Base-by-base conservation (phyloP, 1,140 invertebrate genomes). In the Agrypnia vestita region DNA sequence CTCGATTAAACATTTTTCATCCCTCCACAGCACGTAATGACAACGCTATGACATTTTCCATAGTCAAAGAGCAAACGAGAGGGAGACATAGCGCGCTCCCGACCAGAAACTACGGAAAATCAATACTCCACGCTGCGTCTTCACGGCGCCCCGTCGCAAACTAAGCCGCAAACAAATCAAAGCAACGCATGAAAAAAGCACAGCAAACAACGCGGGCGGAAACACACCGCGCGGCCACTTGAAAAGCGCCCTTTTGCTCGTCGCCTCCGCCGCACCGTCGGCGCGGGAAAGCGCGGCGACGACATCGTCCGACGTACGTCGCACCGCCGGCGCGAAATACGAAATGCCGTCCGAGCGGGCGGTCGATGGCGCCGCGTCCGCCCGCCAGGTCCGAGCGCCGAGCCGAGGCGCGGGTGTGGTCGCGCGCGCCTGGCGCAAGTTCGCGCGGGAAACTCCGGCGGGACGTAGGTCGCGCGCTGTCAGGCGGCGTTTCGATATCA, bases 11-110 rank as follows among this genome's bases (percentile, higher is more conserved):
- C 17, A 59, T 59, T 59, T 59, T 17, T 59, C 55, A 59, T 59
- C 55, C 17, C 55, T 15, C 15, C 15, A 19, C 11, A 21, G 55
- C 15, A 21, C 12, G 17, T 59, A 59, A 59, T 21, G 55, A 59
- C 17, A 59, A 21, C 55, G 55, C 61, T 35, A 19, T 46, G 64
- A 69, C 64, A 69, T 69, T 49, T 35, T 69, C 44, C 44, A 46
- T 17, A n/a, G 44, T 47, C n/a, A 69, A 44, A 47, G 64, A n/a
- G 44, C 15, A 43, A 69, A 21, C 15, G 43, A 47, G 64, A 69
- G 15, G 15, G 6, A 46, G 8, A 47, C 35, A 15, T 69, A 17
- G 0, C 3, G 44, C 17, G n/a, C 9, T 69, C 12, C 46, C 44
- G 6, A 9, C 4, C 15, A 49, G 64, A n/a, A 51, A 43, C 35